phyloP scores from a whole-genome alignment of 2,888 invertebrate genomes.

The Zygogramma bicolorata region DNA sequence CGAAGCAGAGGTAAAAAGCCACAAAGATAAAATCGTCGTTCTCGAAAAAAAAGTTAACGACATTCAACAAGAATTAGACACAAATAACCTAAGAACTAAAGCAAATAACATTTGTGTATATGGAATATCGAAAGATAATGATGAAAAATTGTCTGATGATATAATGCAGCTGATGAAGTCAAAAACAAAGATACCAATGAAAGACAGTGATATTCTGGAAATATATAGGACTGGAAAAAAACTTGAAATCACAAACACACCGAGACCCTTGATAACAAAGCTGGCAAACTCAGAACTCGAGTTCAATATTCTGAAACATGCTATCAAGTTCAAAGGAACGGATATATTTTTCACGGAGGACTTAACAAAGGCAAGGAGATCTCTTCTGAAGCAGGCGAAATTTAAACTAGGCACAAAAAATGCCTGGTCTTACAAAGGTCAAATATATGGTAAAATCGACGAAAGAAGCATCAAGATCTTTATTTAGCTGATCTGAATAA shows the following conservation, averaged over 20 bases:
- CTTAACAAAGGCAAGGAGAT: neutral
- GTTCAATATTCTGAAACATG: neutral
- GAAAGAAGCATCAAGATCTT: neutral
- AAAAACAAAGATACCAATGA: neutral
- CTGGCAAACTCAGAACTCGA: neutral
- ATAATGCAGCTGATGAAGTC: neutral
- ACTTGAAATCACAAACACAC: neutral
- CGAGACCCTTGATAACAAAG: neutral
- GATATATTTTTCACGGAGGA: neutral
- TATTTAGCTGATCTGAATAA: no score
- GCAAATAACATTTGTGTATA: neutral
- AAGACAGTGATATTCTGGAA: neutral
- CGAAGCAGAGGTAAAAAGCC: neutral
- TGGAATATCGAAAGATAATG: neutral
- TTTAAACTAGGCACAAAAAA: neutral
- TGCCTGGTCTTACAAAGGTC: neutral
- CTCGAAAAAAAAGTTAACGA: neutral
- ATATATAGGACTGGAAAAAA: constrained; percentile 1
- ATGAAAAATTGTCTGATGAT: neutral
- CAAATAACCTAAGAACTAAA: no score
- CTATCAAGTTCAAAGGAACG: neutral
- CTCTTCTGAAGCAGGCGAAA: neutral
- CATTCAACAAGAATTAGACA: neutral
- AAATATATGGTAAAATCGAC: neutral
- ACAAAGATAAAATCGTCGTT: neutral